These are phyloP conservation scores for Pangasianodon gigas DNA, from an alignment of 2,113 vertebrate genomes.

Conservation along the genomic window DNA sequence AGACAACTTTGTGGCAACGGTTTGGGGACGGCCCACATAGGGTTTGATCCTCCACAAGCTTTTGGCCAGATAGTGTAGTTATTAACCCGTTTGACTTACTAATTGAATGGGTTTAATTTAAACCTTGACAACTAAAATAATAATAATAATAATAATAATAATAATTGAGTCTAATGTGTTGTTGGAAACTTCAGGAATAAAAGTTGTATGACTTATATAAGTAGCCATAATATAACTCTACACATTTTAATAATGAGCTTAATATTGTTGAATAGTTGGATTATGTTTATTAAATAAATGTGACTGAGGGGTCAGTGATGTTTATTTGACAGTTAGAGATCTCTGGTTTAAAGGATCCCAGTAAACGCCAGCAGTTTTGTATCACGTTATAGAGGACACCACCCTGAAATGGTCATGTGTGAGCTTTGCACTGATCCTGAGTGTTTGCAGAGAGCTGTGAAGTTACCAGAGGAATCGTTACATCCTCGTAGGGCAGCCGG, in stretches of 20 bases:
- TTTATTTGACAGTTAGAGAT: neutral
- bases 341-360: neutral
- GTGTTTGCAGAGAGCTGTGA: neutral
- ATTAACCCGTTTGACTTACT: too few species aligned
- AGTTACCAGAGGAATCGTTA: slow-evolving; percentile 90
- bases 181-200: neutral
- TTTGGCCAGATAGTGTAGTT: neutral
- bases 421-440: neutral
- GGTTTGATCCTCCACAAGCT: neutral
- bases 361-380: too few species aligned
- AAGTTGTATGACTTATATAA: neutral
- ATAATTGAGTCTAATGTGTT: neutral
- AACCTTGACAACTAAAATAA: neutral
- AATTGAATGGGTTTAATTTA: neutral
- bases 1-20: neutral
- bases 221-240: slow-evolving; percentile 12
- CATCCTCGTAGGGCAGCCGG: slow-evolving; percentile 92
- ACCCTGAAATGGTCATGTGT: neutral
- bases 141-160: too few species aligned
- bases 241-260: neutral
- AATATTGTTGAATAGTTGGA: neutral
- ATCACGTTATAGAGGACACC: too few species aligned
- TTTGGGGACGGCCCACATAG: neutral
- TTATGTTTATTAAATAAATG: neutral
- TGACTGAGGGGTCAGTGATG: neutral